Percentiles rank a stretch among this genome's conserved stretches.
These are phyloP conservation scores for Drosophila emarginata DNA, from an alignment of 2,888 invertebrate species.

Conservation along the genomic window DNA sequence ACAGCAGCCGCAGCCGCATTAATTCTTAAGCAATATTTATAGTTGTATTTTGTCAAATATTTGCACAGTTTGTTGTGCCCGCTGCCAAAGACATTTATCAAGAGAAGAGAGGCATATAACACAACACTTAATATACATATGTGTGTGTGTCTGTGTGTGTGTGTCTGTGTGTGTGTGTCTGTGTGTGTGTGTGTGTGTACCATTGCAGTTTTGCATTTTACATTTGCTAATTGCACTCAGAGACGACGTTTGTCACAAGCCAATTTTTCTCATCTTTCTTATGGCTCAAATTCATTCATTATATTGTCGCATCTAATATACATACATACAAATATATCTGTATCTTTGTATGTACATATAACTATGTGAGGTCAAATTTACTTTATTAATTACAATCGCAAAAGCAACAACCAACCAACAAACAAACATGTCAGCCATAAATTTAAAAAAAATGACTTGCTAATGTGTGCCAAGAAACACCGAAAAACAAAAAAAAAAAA, in stretches of 20 bases:
- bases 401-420: conserved; percentile 18
- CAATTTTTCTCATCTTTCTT: conserved; percentile 53
- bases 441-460: conserved; percentile 60
- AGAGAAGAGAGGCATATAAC: conserved; percentile 45
- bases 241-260: conserved; percentile 69
- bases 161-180: conserved; percentile 18
- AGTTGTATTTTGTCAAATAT: conserved; percentile 79
- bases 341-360: conserved; percentile 21
- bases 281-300: conserved; percentile 65
- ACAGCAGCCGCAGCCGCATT: conserved; percentile 56
- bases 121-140: conserved; percentile 29
- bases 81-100: conserved; percentile 75
- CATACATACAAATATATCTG: conserved; percentile 15
- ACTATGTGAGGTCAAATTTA: conserved; percentile 76
- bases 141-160: conserved; percentile 31
- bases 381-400: conserved; percentile 75
- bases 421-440: conserved; percentile 48
- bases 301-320: conserved; percentile 63
- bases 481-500: conserved; percentile 41
- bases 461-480: conserved; percentile 51
- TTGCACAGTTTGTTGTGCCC: conserved; percentile 74
- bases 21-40: conserved; percentile 79
- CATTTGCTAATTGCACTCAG: conserved; percentile 67
- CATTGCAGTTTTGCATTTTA: conserved; percentile 27
- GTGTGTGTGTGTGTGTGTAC: conserved; percentile 28